Evolutionary conservation across 92 coral and sea anemone species (phyloP), one percentile per base, ranked within the genome.

Genomic region (Siderastrea siderea): DNA sequence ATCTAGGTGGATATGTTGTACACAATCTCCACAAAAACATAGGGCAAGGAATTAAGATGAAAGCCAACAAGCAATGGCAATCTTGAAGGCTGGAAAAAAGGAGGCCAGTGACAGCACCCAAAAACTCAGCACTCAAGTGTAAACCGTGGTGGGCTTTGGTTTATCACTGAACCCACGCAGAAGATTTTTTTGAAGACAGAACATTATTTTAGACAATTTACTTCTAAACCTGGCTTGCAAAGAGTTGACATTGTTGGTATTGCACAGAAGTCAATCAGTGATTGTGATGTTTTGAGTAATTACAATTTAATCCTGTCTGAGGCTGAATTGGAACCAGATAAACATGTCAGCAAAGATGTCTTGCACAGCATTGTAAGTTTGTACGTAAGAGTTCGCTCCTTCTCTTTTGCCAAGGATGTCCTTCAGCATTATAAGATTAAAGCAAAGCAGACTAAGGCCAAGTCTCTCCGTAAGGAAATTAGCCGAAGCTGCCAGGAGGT

Each of bases 1-100:
- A 92, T 65, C 6, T 92, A 11, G 86, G 88, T 52, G 92, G 95
- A 2, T 92, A 92, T 88, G 95, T 88, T 45, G 13, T 88, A 49
- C 95, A 88, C 50, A 88, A 86, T 16, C 82, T 82, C 54, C 84
- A 80, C 74, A 65, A 63, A 80, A 80, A 10, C 84, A 80, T 50
- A 51, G 54, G 5, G 19, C 74, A 9, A 52, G 11, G 14, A 63
- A 63, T 43, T 9, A 80, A 45, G 17, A 62, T 17, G 87, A 83
- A 55, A 83, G 89, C 83, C 89, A 85, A 71, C 89, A 85, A 64
- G 76, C 89, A 47, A 85, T 85, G 89, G 88, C 84, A 57, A 68
- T 86, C 74, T 65, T 86, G 83, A 86, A 86, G 64, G 90, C 90
- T 67, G 90, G 90, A 17, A 86, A 86, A 47, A 52, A 63, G 46